These are phyloP conservation scores for Balearica regulorum DNA, from an alignment of 2,797 vertebrate species.

Conservation along the genomic window DNA sequence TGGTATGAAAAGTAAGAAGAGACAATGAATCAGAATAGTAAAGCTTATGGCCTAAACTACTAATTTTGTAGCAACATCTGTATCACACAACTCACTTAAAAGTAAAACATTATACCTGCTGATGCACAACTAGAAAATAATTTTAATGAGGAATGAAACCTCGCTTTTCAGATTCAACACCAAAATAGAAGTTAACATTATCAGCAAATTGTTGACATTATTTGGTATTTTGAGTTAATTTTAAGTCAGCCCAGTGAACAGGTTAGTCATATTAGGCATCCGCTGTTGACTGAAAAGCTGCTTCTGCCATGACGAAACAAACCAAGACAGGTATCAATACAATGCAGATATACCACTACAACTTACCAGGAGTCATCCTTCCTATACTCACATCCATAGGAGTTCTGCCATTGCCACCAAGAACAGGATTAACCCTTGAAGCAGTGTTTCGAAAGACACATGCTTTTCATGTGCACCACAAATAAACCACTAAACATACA, in stretches of 20 bases:
- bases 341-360: background rate
- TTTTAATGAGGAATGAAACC: rapidly evolving
- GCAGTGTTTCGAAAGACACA: background rate
- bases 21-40: background rate
- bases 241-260: background rate
- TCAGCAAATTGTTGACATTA: background rate
- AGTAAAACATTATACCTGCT: background rate
- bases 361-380: background rate
- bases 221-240: background rate
- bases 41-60: background rate
- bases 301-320: background rate
- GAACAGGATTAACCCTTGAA: background rate
- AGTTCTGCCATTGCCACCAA: background rate
- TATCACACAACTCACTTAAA: background rate
- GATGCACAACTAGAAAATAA: background rate
- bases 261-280: background rate
- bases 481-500: background rate
- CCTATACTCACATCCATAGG: background rate
- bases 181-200: background rate
- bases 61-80: background rate
- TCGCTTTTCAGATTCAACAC: background rate
- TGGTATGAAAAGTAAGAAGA: background rate
- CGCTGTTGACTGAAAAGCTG: background rate
- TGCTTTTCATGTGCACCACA: background rate
- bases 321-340: background rate